A percentile compares a stretch with the other conserved stretches of the same genome.
phyloP scores from a whole-genome alignment of 2,113 vertebrate species.

The Oceanites oceanicus region DNA sequence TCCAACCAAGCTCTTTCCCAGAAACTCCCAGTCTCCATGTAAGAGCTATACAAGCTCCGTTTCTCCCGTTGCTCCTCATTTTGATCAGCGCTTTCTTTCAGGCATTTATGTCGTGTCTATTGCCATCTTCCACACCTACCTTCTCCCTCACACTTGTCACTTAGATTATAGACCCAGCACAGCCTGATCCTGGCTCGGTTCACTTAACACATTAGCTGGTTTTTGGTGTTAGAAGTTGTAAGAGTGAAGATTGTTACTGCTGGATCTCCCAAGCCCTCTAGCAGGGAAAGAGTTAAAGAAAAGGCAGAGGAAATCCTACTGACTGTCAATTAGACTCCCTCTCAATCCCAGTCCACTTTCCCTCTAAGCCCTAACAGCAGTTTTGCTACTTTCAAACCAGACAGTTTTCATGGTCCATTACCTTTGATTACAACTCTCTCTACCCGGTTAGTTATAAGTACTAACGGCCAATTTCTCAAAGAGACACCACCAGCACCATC shows the following conservation, averaged over 20 bases:
- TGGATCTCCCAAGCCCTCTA: background rate
- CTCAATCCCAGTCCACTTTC: background rate
- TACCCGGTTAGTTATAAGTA: conserved; percentile 31
- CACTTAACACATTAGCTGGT: background rate
- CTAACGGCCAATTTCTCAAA: conserved; percentile 36
- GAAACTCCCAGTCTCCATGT: background rate
- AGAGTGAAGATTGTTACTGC: background rate
- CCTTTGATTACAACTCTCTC: conserved; percentile 47
- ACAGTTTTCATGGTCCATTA: conserved; percentile 64
- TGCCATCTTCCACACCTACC: background rate
- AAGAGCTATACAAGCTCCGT: background rate
- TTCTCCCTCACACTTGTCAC: background rate
- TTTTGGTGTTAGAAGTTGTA: background rate
- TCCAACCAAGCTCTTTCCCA: background rate
- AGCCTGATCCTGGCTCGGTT: background rate
- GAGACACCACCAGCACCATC: background rate
- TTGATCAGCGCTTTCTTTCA: background rate
- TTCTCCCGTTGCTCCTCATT: background rate
- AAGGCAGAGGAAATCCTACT: background rate
- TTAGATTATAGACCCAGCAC: background rate
- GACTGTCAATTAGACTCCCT: background rate
- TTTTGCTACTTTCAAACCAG: conserved; percentile 22
- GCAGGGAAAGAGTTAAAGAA: background rate
- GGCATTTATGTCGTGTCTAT: background rate
- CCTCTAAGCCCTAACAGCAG: conserved; percentile 19